Percentiles rank a stretch among this genome's conserved stretches.
Evolutionary conservation across 2,888 invertebrate species (phyloP).

Genomic region (Agrochola macilenta): DNA sequence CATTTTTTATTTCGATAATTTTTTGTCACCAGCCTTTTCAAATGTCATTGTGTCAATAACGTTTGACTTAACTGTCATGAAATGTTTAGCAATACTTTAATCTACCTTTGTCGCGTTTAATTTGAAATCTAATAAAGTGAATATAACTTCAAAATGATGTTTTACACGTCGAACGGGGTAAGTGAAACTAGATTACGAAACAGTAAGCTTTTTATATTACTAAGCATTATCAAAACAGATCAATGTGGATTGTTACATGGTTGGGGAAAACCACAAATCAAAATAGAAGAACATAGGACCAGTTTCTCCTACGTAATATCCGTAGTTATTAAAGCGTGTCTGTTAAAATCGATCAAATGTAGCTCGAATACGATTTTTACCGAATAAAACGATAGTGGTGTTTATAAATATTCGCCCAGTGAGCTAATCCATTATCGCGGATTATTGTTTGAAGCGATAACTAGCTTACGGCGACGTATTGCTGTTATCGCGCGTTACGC

Average conservation of each 20-base stretch:
- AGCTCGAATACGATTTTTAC: slow-evolving; percentile 77
- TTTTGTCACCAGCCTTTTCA: slow-evolving; percentile 28
- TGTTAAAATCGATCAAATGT: slow-evolving; percentile 75
- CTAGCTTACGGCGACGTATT: slow-evolving; percentile 77
- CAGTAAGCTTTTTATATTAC: slow-evolving; percentile 20
- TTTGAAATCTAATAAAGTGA: slow-evolving; percentile 41
- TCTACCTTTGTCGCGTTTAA: slow-evolving; percentile 38
- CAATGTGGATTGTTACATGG: slow-evolving; percentile 33
- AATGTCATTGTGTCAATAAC: slow-evolving; percentile 32
- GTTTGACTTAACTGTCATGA: slow-evolving; percentile 38
- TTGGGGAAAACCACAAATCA: slow-evolving; percentile 48
- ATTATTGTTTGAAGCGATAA: slow-evolving; percentile 88
- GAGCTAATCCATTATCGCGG: slow-evolving; percentile 89
- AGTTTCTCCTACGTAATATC: slow-evolving; percentile 58
- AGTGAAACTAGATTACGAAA: slow-evolving; percentile 57
- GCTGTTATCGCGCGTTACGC: slow-evolving; percentile 70
- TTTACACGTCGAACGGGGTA: slow-evolving; percentile 58
- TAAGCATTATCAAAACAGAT: slow-evolving; percentile 40
- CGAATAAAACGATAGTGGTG: slow-evolving; percentile 83
- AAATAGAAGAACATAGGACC: slow-evolving; percentile 49
- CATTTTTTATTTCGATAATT: slow-evolving; percentile 27
- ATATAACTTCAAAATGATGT: slow-evolving; percentile 46
- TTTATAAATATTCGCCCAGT: slow-evolving; percentile 86
- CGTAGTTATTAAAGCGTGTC: slow-evolving; percentile 71
- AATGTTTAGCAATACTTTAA: slow-evolving; percentile 28